phyloP scores from a whole-genome alignment of 1,140 invertebrate genomes.

The Plectrocnemia conspersa region DNA sequence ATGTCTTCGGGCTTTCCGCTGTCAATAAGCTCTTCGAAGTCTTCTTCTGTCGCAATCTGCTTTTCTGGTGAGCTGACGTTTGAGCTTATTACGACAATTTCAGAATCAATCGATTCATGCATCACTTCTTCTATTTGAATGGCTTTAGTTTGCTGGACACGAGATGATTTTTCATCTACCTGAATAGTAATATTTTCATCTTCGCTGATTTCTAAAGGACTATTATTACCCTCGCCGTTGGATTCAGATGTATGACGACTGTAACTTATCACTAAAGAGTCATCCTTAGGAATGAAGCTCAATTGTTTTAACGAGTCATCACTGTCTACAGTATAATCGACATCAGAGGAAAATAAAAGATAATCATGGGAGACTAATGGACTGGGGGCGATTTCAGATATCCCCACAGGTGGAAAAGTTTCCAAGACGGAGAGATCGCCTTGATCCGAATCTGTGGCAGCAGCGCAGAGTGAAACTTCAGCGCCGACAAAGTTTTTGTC shows the following conservation, averaged over 20 bases:
- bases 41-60: slow-evolving; percentile 58
- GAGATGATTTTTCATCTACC: slow-evolving; percentile 21
- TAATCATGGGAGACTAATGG: slow-evolving; percentile 59
- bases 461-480: slow-evolving; percentile 56
- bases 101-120: slow-evolving; percentile 52
- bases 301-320: slow-evolving; percentile 56
- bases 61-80: slow-evolving; percentile 57
- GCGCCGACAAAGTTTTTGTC: slow-evolving; percentile 56
- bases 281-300: slow-evolving; percentile 32
- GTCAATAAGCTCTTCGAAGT: slow-evolving; percentile 58
- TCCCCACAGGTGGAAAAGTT: slow-evolving; percentile 51
- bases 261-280: slow-evolving; percentile 32
- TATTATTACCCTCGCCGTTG: slow-evolving; percentile 27
- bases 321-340: slow-evolving; percentile 55
- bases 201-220: slow-evolving; percentile 35
- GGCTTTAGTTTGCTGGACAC: slow-evolving; percentile 12
- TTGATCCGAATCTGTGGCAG: slow-evolving; percentile 51
- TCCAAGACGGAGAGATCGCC: slow-evolving; percentile 59
- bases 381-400: slow-evolving; percentile 53
- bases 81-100: slow-evolving; percentile 59
- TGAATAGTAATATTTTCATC: slow-evolving; percentile 30
- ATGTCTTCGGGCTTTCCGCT: slow-evolving; percentile 52
- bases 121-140: slow-evolving; percentile 43
- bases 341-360: slow-evolving; percentile 57
- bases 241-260: slow-evolving; percentile 32